Percentiles rank a stretch among this genome's conserved stretches.
phyloP scores from a whole-genome alignment of 2,888 invertebrate species.

The Apantesis nais region DNA sequence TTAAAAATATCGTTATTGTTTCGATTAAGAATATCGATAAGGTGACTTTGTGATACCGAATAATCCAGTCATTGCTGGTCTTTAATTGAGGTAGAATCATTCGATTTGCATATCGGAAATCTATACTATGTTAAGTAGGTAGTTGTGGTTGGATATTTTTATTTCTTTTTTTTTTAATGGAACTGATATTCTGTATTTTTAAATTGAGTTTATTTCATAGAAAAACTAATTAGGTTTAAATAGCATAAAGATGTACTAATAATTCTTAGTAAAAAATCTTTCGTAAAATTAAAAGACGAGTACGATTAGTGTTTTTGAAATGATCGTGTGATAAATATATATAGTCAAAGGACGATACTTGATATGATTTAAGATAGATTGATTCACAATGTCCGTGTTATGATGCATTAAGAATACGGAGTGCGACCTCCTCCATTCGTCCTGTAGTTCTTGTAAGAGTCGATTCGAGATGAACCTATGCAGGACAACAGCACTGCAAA shows the following conservation, averaged over 20 bases:
- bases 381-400: no score
- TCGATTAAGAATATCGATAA: constrained; percentile 35
- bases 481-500: no score
- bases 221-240: constrained; percentile 8
- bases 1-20: constrained; percentile 24
- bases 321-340: not conserved
- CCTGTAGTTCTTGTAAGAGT: no score
- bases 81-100: constrained; percentile 45
- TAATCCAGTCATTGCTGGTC: constrained; percentile 34
- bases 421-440: no score
- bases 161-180: not conserved
- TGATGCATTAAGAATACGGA: no score
- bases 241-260: not conserved
- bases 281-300: not conserved
- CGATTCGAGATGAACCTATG: no score
- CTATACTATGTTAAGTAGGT: constrained; percentile 34
- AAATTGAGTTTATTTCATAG: constrained; percentile 4
- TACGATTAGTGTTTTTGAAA: not conserved
- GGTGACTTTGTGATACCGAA: constrained; percentile 32
- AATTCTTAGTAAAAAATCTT: not conserved
- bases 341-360: not conserved
- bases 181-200: not conserved
- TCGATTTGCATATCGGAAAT: constrained; percentile 47
- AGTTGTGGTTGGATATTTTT: constrained; percentile 14
- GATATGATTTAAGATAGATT: not conserved